Conservation (phyloP, 2,888 invertebrate genomes). For the Anthrax anthrax region DNA sequence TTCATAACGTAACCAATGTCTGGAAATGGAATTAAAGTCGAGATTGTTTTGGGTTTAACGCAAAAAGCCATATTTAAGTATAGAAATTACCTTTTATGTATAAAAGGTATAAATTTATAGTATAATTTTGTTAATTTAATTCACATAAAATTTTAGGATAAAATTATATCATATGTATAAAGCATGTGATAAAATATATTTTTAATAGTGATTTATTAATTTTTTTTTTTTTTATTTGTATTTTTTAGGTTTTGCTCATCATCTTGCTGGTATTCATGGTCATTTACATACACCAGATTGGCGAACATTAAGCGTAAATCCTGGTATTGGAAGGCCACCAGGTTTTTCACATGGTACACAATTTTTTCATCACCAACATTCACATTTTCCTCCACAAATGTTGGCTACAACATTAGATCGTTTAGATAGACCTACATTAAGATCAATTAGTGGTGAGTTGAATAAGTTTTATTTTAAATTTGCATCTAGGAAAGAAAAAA, state of each 20-base stretch:
- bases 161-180: no score
- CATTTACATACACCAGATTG: slow-evolving; percentile 50
- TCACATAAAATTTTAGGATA: no score
- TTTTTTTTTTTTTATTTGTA: not conserved
- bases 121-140: no score
- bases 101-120: no score
- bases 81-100: no score
- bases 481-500: not conserved
- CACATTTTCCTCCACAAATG: slow-evolving; percentile 44
- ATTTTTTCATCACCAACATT: slow-evolving; percentile 38
- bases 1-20: not conserved
- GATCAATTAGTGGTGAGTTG: slow-evolving; percentile 24
- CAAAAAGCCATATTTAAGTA: not conserved
- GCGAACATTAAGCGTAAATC: slow-evolving; percentile 35
- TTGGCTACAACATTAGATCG: slow-evolving; percentile 38
- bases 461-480: not conserved
- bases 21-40: not conserved
- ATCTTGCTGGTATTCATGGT: slow-evolving; percentile 53
- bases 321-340: slow-evolving; percentile 24
- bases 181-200: no score
- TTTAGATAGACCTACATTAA: slow-evolving; percentile 21
- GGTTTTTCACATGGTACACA: slow-evolving; percentile 28
- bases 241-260: slow-evolving; percentile 55
- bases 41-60: slow-evolving; percentile 1
- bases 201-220: not conserved